Conservation (phyloP, 1,140 invertebrate genomes). For the Varroa destructor region DNA sequence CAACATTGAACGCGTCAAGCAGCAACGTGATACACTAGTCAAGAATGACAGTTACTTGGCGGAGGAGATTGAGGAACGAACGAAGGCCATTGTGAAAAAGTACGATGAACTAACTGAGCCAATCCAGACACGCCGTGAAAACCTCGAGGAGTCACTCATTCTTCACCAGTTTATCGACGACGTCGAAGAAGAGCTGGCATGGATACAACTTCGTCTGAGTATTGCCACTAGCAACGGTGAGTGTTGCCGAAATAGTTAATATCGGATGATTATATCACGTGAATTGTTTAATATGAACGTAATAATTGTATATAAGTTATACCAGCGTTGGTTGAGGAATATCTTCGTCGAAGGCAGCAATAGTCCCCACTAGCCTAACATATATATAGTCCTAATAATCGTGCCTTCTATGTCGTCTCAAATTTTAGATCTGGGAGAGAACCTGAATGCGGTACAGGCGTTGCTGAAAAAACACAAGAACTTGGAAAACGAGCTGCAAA, state of each 20-base stretch:
- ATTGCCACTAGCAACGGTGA: conserved; percentile 14
- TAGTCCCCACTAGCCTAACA: too few relatives aligned
- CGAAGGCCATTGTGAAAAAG: conserved; percentile 53
- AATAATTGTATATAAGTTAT: not conserved
- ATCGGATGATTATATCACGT: too few relatives aligned
- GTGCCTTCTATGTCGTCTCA: conserved; percentile 62
- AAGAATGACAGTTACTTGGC: conserved; percentile 66
- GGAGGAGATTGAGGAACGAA: conserved; percentile 61
- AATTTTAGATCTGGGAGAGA: conserved; percentile 53
- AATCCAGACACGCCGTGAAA: conserved; percentile 71
- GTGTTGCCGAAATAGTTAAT: not conserved
- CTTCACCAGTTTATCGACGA: conserved; percentile 71
- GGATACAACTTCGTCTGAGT: conserved; percentile 45
- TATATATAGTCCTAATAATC: conserved; percentile 50
- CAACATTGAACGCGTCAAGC: conserved; percentile 59
- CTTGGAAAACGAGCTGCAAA: conserved; percentile 64
- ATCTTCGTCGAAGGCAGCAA: not conserved
- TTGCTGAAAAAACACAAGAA: conserved; percentile 86
- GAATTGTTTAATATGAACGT: conserved; percentile 1
- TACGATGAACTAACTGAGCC: conserved; percentile 50
- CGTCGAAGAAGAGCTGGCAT: conserved; percentile 69
- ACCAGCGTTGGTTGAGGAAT: not conserved
- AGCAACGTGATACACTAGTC: conserved; percentile 57
- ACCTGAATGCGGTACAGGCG: conserved; percentile 79
- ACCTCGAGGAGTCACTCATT: conserved; percentile 69